These are phyloP conservation scores for Eurois occulta DNA, from an alignment of 2,888 invertebrate genomes.

Conservation along the genomic window DNA sequence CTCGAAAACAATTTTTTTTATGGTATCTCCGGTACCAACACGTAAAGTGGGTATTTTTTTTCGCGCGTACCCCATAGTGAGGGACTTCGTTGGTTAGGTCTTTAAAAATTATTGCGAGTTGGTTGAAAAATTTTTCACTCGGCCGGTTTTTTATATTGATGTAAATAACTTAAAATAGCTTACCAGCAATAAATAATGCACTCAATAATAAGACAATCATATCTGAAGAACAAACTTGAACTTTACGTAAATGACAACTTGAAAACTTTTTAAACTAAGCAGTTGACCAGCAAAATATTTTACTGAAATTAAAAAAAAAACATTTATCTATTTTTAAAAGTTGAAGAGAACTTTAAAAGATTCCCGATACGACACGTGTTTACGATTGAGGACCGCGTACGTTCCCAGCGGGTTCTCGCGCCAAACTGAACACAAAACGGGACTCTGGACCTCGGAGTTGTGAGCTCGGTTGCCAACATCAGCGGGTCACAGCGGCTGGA, in stretches of 20 bases:
- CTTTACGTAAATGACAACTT: constrained; percentile 29
- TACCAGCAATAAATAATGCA: constrained; percentile 64
- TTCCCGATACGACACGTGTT: constrained; percentile 32
- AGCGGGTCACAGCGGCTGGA: constrained; percentile 30
- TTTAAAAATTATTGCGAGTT: too few species aligned
- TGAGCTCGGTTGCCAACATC: constrained; percentile 39
- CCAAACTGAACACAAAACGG: constrained; percentile 66
- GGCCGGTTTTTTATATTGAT: not conserved
- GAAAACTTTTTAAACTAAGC: constrained; percentile 2
- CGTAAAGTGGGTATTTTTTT: too few species aligned
- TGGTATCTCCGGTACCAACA: too few species aligned
- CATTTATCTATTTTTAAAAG: not conserved
- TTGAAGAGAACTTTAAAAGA: constrained; percentile 28
- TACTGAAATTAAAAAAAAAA: not conserved
- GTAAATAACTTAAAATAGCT: constrained; percentile 30
- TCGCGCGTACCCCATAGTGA: too few species aligned
- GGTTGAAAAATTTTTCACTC: not conserved
- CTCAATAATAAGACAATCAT: constrained; percentile 62
- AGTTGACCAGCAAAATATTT: not conserved
- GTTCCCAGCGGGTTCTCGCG: constrained; percentile 65
- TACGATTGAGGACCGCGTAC: constrained; percentile 57
- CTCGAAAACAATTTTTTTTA: too few species aligned
- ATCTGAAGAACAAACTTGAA: constrained; percentile 1
- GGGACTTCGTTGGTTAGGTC: too few species aligned
- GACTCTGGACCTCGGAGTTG: constrained; percentile 42